Conservation (phyloP, 2,888 invertebrate genomes). For the Panorpa germanica region DNA sequence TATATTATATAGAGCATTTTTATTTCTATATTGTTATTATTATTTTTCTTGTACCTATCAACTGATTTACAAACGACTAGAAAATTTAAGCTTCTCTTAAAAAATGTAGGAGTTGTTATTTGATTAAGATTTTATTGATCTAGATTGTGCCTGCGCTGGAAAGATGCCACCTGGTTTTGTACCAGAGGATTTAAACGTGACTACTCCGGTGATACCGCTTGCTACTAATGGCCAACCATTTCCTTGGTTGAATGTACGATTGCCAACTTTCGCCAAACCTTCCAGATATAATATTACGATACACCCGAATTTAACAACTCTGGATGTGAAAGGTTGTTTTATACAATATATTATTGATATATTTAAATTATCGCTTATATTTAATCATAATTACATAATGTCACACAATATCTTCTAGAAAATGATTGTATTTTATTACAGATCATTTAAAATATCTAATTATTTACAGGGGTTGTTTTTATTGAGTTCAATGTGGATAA, state of each 20-base stretch:
- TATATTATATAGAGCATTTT: no score
- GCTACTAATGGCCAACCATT: conserved; percentile 58
- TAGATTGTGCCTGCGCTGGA: conserved; percentile 51
- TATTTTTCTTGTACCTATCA: no score
- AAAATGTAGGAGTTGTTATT: not conserved
- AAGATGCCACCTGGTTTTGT: conserved; percentile 40
- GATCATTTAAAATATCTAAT: conserved; percentile 6
- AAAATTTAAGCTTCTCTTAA: not conserved
- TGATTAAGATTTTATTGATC: conserved; percentile 15
- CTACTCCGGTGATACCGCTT: conserved; percentile 39
- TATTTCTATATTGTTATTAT: no score
- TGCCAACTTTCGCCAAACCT: conserved; percentile 63
- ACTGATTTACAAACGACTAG: no score
- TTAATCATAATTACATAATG: conserved; percentile 14
- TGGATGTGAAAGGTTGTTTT: conserved; percentile 61
- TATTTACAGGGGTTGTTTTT: conserved; percentile 62
- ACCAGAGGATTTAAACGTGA: conserved; percentile 40
- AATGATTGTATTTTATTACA: not conserved
- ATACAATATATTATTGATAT: conserved; percentile 12
- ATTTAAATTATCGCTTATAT: no score
- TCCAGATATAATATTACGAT: conserved; percentile 75
- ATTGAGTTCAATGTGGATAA: conserved; percentile 71
- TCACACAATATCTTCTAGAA: no score
- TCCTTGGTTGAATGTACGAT: conserved; percentile 56
- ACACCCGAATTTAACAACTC: conserved; percentile 81